Percentiles rank a stretch among this genome's conserved stretches.
Evolutionary conservation across 2,888 invertebrate genomes (phyloP).

Genomic region (Drosophila pseudotalamancana): DNA sequence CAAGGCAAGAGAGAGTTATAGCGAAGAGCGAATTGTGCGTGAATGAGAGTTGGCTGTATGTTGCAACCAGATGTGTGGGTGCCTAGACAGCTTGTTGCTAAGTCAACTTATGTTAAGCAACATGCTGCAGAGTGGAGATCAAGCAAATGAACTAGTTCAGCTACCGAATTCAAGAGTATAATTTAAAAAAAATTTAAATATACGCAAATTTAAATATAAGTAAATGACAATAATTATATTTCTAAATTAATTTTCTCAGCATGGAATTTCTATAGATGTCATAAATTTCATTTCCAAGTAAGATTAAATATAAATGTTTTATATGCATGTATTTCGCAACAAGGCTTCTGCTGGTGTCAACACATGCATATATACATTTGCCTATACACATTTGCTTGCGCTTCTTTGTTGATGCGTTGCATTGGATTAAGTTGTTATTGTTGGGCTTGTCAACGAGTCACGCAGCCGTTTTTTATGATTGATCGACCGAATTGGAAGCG

Average conservation of each 20-base stretch:
- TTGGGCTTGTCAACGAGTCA: conserved; percentile 59
- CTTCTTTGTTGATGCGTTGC: background rate
- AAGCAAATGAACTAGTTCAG: background rate
- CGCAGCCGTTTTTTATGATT: conserved; percentile 57
- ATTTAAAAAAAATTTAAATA: background rate
- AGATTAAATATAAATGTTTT: background rate
- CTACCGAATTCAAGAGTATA: background rate
- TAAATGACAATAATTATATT: background rate
- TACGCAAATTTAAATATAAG: background rate
- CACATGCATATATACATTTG: conserved; percentile 12
- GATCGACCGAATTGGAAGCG: conserved; percentile 51
- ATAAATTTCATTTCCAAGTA: too few species aligned
- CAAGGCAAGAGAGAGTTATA: background rate
- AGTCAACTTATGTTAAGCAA: too few species aligned
- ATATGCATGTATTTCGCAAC: background rate
- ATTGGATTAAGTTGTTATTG: conserved; percentile 45
- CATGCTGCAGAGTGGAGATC: background rate
- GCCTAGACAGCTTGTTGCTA: background rate
- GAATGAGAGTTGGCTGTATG: conserved; percentile 1
- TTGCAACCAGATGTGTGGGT: too few species aligned
- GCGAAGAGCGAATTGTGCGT: background rate
- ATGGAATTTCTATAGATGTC: too few species aligned
- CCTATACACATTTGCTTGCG: background rate
- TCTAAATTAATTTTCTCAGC: background rate
- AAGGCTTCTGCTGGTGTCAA: background rate